These are phyloP conservation scores for Hedya salicella DNA, from an alignment of 2,888 invertebrate genomes.

Conservation along the genomic window DNA sequence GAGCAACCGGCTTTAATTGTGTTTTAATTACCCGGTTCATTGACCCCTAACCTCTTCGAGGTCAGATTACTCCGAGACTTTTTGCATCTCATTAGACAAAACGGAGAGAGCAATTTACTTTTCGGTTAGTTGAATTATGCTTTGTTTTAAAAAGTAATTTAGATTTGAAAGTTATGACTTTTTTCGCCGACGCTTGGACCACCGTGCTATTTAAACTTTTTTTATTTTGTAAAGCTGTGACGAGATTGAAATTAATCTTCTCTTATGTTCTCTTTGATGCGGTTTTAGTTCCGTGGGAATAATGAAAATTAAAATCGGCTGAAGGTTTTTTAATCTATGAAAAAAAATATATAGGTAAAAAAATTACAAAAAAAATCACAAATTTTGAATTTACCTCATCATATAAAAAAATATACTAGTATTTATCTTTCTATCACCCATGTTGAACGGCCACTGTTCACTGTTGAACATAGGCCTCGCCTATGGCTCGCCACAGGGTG, in stretches of 20 bases:
- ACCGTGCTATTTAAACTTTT: background rate
- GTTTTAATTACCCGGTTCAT: slow-evolving; percentile 58
- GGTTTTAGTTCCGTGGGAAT: background rate
- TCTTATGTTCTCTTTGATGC: background rate
- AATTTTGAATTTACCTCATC: too few species aligned
- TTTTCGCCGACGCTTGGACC: background rate
- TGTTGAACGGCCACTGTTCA: too few species aligned
- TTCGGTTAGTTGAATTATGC: slow-evolving; percentile 27
- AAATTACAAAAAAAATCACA: too few species aligned
- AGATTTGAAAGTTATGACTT: slow-evolving; percentile 12
- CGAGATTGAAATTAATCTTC: background rate
- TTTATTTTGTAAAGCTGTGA: background rate
- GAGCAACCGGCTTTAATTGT: slow-evolving; percentile 51
- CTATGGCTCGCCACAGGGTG: too few species aligned
- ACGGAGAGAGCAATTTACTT: slow-evolving; percentile 30
- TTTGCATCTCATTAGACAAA: slow-evolving; percentile 39
- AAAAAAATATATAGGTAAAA: too few species aligned
- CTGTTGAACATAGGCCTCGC: too few species aligned
- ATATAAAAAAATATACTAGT: too few species aligned
- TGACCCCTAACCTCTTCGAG: slow-evolving; percentile 49
- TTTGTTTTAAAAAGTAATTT: slow-evolving; percentile 21
- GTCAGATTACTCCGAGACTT: slow-evolving; percentile 31
- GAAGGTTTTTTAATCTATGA: too few species aligned
- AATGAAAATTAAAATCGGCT: too few species aligned
- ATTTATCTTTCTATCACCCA: too few species aligned